Conservation (phyloP, 2,797 vertebrate genomes). For the Peromyscus eremicus region DNA sequence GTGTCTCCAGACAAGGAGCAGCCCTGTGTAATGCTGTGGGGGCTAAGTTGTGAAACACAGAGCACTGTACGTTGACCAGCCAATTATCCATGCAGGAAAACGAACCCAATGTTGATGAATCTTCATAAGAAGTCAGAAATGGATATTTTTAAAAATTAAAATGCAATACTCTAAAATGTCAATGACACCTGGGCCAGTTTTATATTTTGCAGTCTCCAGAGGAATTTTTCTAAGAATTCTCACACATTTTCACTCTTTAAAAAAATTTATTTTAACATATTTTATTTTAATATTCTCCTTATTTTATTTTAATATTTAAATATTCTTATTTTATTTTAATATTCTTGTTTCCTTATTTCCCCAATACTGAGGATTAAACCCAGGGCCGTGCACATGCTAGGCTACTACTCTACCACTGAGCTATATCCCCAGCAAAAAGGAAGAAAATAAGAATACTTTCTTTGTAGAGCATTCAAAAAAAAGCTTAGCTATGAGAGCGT, state of each 20-base stretch:
- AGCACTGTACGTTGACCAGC: neutral
- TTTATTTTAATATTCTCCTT: neutral
- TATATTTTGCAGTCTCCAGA: neutral
- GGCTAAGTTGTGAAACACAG: neutral
- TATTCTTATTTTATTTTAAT: constrained; percentile 2
- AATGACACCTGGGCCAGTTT: neutral
- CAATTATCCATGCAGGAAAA: neutral
- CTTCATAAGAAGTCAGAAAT: neutral
- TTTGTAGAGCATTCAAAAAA: neutral
- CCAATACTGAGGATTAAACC: neutral
- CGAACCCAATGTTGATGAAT: neutral
- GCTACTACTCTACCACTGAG: neutral
- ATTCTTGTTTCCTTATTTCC: neutral
- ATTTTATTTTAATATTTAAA: too few relatives aligned
- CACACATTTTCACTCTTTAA: neutral
- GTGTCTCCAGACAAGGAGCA: neutral
- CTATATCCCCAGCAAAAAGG: neutral
- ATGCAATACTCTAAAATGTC: neutral
- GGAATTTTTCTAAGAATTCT: constrained; percentile 24
- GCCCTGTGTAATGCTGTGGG: neutral
- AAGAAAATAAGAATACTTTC: neutral
- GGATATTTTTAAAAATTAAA: neutral
- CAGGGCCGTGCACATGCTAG: neutral
- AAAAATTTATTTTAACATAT: neutral
- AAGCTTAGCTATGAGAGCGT: neutral